A percentile compares a stretch with the other conserved stretches of the same genome.
These are phyloP conservation scores for Strix aluco DNA, from an alignment of 2,113 vertebrate genomes.

Conservation along the genomic window DNA sequence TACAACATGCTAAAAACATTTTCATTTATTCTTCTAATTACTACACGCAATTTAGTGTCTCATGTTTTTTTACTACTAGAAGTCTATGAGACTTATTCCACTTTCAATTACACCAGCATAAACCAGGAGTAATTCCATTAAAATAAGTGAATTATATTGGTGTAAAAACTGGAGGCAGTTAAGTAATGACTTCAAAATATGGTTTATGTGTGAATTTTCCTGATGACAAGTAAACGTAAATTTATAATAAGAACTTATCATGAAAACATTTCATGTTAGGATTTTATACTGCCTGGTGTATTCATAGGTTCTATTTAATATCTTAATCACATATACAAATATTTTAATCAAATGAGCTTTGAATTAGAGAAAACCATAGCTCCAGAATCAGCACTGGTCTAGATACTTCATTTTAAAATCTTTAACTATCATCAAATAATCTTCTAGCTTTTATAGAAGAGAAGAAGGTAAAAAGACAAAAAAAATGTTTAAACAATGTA, in stretches of 20 bases:
- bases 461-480: not conserved
- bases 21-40: constrained; percentile 18
- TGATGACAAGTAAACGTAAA: not conserved
- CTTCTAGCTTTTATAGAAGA: not conserved
- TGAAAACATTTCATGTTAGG: not conserved
- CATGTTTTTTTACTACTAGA: not conserved
- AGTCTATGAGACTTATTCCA: not conserved
- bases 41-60: not conserved
- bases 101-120: not conserved
- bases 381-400: not conserved
- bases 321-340: not conserved
- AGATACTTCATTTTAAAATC: not conserved
- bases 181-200: not conserved
- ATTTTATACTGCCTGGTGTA: not conserved
- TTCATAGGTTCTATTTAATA: not conserved
- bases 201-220: not conserved
- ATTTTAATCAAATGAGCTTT: not conserved
- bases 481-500: not conserved
- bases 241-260: not conserved
- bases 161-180: not conserved
- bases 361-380: not conserved
- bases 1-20: not conserved
- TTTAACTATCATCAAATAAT: not conserved
- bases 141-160: not conserved
- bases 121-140: not conserved